A percentile compares a stretch with the other conserved stretches of the same genome.
Evolutionary conservation across 2,113 vertebrate species (phyloP).

Genomic region (Anarhynchus alexandrinus): DNA sequence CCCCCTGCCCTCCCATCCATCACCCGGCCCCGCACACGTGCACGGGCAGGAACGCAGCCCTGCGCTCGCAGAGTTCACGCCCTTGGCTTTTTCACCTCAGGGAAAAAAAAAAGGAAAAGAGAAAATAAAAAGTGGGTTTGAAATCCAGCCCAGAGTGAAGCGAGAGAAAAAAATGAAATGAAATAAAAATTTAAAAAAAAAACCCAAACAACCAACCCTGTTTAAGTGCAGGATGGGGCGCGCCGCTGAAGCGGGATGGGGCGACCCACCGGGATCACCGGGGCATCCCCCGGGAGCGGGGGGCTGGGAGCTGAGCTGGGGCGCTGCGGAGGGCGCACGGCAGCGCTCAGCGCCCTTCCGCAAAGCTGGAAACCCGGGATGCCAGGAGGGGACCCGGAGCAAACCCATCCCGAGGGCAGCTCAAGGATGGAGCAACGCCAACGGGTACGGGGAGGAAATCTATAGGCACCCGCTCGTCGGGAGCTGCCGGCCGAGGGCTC

Average conservation of each 20-base stretch:
- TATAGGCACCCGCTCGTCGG: fast-evolving
- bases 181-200: no score
- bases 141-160: background rate
- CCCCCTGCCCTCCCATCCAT: background rate
- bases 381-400: no score
- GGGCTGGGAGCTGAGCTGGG: no score
- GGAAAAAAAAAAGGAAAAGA: background rate
- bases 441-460: fast-evolving
- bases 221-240: background rate
- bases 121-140: background rate
- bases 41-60: background rate
- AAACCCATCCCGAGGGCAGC: background rate
- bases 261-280: no score
- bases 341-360: no score
- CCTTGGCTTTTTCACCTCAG: background rate
- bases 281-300: background rate
- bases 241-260: no score
- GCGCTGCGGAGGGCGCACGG: no score
- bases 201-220: no score
- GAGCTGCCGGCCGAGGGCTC: background rate
- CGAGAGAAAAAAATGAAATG: background rate
- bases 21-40: background rate
- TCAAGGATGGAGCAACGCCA: no score
- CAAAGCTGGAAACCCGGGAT: no score
- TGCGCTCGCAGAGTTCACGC: background rate